These are phyloP conservation scores for Styela plicata DNA, from an alignment of 23 tunicate genomes.

Conservation along the genomic window DNA sequence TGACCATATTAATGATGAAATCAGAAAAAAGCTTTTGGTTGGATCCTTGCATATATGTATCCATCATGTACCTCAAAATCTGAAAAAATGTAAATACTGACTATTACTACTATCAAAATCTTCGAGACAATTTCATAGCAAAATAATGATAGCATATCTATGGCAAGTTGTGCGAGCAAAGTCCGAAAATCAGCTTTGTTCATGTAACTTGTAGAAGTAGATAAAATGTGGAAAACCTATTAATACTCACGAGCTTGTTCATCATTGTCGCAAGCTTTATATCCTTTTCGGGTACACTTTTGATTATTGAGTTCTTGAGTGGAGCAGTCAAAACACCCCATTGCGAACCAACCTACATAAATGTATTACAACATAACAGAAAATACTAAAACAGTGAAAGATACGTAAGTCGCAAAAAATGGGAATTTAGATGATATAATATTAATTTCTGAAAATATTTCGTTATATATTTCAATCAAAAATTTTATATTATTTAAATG, in stretches of 20 bases:
- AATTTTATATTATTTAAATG: no score
- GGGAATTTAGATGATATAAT: no score
- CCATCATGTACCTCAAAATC: constrained; percentile 21
- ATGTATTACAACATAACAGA: background rate
- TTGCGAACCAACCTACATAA: background rate
- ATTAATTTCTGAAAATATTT: no score
- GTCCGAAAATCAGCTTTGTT: no score
- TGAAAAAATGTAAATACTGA: background rate
- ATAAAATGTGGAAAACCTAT: background rate
- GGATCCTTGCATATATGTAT: constrained; percentile 1
- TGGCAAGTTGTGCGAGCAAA: no score
- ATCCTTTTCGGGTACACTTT: background rate
- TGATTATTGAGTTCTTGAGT: background rate
- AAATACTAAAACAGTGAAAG: background rate
- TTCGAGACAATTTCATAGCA: no score
- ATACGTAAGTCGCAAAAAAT: background rate
- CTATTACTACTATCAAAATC: no score
- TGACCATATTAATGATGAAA: constrained; percentile 10
- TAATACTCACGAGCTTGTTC: constrained; percentile 15
- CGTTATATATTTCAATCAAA: no score
- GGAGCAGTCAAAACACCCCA: constrained; percentile 16
- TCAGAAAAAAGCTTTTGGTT: constrained; percentile 9
- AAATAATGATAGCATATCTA: no score
- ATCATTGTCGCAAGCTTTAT: constrained; percentile 1
- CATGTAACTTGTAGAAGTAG: background rate